A percentile compares a stretch with the other conserved stretches of the same genome.
phyloP scores from a whole-genome alignment of 2,797 vertebrate genomes.

The Malacoraja senta region DNA sequence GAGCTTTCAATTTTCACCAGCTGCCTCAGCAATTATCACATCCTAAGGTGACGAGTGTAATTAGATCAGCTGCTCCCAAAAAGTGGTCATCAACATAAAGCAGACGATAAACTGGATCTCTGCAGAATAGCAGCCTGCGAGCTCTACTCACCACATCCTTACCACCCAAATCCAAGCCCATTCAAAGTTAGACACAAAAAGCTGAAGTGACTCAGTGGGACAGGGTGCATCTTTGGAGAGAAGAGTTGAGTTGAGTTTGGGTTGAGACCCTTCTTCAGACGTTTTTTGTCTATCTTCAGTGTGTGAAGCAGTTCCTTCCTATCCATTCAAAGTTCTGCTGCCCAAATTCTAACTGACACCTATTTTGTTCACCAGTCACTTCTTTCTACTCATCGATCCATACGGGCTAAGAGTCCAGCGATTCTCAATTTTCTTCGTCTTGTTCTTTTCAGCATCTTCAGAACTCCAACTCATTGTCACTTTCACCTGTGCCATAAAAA shows the following conservation, averaged over 20 bases:
- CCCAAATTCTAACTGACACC: background rate
- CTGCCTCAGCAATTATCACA: background rate
- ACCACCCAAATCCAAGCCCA: background rate
- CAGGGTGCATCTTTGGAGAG: no score
- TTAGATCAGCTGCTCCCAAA: slow-evolving; percentile 19
- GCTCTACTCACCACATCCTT: background rate
- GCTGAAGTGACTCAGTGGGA: no score
- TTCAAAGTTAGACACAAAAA: background rate
- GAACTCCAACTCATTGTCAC: no score
- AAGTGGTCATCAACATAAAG: background rate
- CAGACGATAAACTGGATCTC: background rate
- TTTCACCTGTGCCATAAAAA: no score
- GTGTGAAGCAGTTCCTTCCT: no score
- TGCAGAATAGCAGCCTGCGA: background rate
- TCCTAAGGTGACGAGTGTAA: background rate
- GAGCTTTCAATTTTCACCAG: background rate
- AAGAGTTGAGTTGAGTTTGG: no score
- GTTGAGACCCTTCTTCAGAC: no score
- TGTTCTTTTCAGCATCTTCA: background rate
- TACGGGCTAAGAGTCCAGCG: background rate
- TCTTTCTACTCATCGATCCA: background rate
- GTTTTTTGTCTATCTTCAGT: no score
- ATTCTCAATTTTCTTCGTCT: background rate
- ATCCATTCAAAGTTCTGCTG: no score
- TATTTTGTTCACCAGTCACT: no score